Conservation (phyloP, 1,140 invertebrate species). For the Macrobrachium rosenbergii region DNA sequence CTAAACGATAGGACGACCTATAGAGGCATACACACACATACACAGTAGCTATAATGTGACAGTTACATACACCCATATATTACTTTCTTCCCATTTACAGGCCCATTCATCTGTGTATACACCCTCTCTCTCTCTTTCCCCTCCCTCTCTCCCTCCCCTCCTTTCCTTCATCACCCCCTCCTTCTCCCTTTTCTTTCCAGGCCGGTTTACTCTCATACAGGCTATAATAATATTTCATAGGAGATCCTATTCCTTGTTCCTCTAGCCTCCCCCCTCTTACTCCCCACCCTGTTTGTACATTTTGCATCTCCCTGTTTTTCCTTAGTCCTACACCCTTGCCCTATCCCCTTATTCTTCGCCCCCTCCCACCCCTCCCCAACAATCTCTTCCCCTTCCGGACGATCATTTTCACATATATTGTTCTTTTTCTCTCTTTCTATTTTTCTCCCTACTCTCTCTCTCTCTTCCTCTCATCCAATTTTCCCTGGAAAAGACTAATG, state of each 20-base stretch:
- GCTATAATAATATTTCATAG: constrained; percentile 1
- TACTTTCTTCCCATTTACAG: not conserved
- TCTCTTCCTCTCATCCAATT: not conserved
- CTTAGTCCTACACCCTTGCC: not conserved
- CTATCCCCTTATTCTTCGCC: not conserved
- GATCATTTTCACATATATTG: not conserved
- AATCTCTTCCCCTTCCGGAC: not conserved
- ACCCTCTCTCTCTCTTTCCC: not conserved
- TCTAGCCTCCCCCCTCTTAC: not conserved
- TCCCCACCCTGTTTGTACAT: no score
- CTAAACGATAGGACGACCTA: not conserved
- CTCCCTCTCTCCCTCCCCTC: no score
- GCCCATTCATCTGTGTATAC: not conserved
- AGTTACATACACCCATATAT: constrained; percentile 7
- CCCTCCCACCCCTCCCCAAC: no score
- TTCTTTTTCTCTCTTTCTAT: not conserved
- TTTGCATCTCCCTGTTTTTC: not conserved
- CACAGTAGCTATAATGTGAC: constrained; percentile 13
- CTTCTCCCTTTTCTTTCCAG: not conserved
- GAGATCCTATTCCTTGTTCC: not conserved
- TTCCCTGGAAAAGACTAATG: no score
- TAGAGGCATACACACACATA: not conserved
- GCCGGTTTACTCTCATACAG: not conserved
- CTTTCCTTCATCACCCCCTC: not conserved
- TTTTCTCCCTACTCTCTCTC: not conserved